Conservation (phyloP, 2,113 vertebrate species). For the Alethe diademata region DNA sequence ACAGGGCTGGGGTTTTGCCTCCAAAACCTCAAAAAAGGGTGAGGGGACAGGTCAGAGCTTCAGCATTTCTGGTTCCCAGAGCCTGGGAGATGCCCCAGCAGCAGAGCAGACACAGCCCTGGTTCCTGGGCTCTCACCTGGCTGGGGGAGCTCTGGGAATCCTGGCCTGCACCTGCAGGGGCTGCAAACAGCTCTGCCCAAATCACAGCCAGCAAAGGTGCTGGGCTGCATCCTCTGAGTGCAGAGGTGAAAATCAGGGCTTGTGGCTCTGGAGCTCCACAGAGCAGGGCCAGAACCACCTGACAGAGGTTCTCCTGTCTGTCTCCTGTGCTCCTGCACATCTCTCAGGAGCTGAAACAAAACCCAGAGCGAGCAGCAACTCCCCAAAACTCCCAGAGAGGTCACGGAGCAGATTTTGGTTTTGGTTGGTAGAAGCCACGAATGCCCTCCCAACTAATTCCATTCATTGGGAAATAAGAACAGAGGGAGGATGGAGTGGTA, state of each 20-base stretch:
- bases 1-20: neutral
- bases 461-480: constrained; percentile 37
- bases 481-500: constrained; percentile 50
- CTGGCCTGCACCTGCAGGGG: neutral
- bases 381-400: neutral
- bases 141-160: neutral
- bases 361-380: neutral
- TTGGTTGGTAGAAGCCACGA: neutral
- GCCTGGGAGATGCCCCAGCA: neutral
- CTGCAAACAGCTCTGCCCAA: neutral
- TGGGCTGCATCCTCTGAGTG: neutral
- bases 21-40: neutral
- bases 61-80: neutral
- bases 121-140: neutral
- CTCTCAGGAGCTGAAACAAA: neutral
- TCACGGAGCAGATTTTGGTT: neutral
- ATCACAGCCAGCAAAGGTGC: neutral
- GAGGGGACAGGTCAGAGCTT: neutral
- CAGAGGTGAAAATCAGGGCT: neutral
- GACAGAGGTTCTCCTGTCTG: neutral
- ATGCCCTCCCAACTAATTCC: neutral
- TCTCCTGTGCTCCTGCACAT: no score
- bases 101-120: neutral
- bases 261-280: neutral
- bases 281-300: neutral